A percentile compares a stretch with the other conserved stretches of the same genome.
phyloP scores from a whole-genome alignment of 2,797 vertebrate genomes.

The Xiphophorus birchmanni region DNA sequence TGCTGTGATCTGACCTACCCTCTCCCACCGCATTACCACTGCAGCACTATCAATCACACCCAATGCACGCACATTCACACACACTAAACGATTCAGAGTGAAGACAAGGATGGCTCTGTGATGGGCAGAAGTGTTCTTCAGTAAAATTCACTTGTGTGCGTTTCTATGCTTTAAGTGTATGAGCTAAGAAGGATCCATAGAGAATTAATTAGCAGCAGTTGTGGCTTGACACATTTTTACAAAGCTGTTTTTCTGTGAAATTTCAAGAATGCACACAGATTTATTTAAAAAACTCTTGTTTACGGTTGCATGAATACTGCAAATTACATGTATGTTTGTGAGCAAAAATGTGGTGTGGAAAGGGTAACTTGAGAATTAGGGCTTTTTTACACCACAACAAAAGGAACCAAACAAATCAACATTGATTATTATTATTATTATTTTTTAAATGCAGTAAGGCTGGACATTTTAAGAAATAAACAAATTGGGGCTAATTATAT shows the following conservation, averaged over 20 bases:
- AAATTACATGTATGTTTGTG: not conserved
- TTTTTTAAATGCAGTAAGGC: not conserved
- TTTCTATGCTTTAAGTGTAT: conserved; percentile 14
- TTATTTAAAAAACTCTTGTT: not conserved
- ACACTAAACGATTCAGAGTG: conserved; percentile 42
- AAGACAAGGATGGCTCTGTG: conserved; percentile 61
- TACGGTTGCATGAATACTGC: not conserved
- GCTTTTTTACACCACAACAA: not conserved
- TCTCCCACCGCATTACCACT: conserved; percentile 68
- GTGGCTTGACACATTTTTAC: conserved; percentile 36
- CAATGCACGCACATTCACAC: conserved; percentile 26
- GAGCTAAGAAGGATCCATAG: conserved; percentile 26
- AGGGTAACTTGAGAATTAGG: not conserved
- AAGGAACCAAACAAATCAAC: not conserved
- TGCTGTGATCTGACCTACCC: conserved; percentile 60
- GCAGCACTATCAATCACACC: conserved; percentile 73
- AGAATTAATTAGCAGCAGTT: conserved; percentile 64
- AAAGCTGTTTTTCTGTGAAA: conserved; percentile 19
- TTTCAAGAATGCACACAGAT: not conserved
- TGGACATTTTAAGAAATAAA: not conserved
- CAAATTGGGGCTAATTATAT: not conserved
- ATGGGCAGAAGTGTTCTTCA: conserved; percentile 44
- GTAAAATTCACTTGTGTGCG: conserved; percentile 9
- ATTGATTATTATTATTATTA: not conserved
- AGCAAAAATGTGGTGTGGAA: not conserved